phyloP scores from a whole-genome alignment of 2,797 vertebrate genomes.

The Smutsia temminckii region DNA sequence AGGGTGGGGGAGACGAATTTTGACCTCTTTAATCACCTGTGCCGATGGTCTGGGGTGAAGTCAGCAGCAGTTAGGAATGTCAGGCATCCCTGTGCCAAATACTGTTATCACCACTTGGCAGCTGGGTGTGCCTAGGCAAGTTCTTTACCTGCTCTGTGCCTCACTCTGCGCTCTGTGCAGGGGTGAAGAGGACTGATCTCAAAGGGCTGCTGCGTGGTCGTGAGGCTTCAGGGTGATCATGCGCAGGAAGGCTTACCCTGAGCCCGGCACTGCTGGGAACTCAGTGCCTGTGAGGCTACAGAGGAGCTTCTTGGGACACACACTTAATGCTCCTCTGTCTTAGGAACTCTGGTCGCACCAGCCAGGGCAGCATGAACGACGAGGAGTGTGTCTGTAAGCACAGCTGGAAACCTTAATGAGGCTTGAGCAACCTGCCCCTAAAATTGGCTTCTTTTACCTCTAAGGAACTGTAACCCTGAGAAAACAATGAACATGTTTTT shows the following conservation, averaged over 20 bases:
- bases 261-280: background rate
- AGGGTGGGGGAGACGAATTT: background rate
- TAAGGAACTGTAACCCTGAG: background rate
- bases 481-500: background rate
- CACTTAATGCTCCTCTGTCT: background rate
- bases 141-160: background rate
- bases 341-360: background rate
- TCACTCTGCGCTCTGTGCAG: background rate
- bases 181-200: background rate
- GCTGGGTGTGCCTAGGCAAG: background rate
- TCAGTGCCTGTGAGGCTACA: background rate
- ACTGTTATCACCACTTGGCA: background rate
- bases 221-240: background rate
- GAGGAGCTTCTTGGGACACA: background rate
- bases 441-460: background rate
- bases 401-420: background rate
- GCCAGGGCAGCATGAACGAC: background rate
- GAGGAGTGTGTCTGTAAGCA: too few relatives aligned
- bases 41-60: background rate
- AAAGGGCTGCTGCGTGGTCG: background rate
- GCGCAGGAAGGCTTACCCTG: too few relatives aligned
- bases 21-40: background rate
- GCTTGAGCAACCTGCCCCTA: background rate
- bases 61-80: background rate
- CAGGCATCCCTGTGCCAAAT: background rate